Percentiles rank a stretch among this genome's conserved stretches.
These are phyloP conservation scores for Chascanopsetta lugubris DNA, from an alignment of 2,113 vertebrate species.

Conservation along the genomic window DNA sequence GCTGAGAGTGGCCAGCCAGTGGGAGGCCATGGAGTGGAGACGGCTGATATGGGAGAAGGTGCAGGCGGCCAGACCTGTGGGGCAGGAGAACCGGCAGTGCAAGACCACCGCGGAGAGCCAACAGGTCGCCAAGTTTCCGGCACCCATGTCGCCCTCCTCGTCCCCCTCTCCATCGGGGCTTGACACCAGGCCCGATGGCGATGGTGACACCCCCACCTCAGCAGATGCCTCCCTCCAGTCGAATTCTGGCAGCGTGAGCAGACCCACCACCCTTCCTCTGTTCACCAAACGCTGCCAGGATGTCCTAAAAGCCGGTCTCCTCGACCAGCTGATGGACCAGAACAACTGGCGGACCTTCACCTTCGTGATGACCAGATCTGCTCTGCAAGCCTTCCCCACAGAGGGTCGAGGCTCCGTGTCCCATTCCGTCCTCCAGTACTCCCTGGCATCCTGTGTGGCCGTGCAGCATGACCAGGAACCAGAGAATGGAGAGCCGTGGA, in stretches of 20 bases:
- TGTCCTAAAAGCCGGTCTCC: conserved; percentile 88
- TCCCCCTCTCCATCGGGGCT: conserved; percentile 59
- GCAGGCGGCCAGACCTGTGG: conserved; percentile 73
- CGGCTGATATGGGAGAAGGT: conserved; percentile 90
- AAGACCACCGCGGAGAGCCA: conserved; percentile 59
- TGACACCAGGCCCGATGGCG: conserved; percentile 58
- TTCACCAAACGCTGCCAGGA: conserved; percentile 83
- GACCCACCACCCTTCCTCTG: conserved; percentile 81
- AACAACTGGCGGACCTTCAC: conserved; percentile 95
- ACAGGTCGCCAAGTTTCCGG: conserved; percentile 37
- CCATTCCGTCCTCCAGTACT: conserved; percentile 87
- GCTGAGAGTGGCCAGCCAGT: conserved; percentile 86
- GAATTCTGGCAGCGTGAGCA: conserved; percentile 68
- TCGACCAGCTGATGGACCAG: conserved; percentile 88
- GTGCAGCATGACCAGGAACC: conserved; percentile 82
- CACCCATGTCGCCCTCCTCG: conserved; percentile 52
- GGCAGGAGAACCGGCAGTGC: conserved; percentile 65
- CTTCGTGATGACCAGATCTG: conserved; percentile 88
- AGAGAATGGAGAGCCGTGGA: conserved; percentile 43
- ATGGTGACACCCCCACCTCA: conserved; percentile 47
- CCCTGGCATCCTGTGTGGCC: conserved; percentile 84
- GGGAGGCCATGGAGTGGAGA: conserved; percentile 94
- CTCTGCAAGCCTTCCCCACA: conserved; percentile 88
- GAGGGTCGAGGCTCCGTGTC: conserved; percentile 85
- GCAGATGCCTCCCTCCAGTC: conserved; percentile 49